Base-by-base conservation (phyloP, 2,113 vertebrate genomes). In the Tragelaphus scriptus region DNA sequence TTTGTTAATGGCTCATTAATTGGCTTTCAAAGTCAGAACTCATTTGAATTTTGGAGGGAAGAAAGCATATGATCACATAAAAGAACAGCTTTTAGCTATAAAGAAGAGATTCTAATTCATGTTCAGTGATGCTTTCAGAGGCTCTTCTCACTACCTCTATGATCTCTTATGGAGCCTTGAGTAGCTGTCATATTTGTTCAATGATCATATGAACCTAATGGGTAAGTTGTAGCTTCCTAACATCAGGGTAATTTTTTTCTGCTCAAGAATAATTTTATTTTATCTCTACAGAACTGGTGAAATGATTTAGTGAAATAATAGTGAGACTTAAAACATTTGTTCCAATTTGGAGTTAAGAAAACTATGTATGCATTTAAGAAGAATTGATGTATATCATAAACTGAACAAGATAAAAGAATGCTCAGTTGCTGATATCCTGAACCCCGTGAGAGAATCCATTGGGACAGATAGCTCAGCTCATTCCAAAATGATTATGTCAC, bases 1-100 rank as follows among this genome's bases (percentile, higher is more conserved):
- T 56, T 89, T 97, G 96, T 98, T 98, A 99, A 99, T 98, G 97
- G 98, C 95, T 98, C 98, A 98, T 99, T 98, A 98, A 98, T 98
- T 97, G 98, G 97, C 98, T 98, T 99, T 98, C 98, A 98, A 98
- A 98, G 98, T 98, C 98, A 97, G 84, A 97, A 95, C 97, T 88
- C 55, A 94, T 98, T 98, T 98, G 96, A 97, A 98, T 98, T 97
- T 96, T 97, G 90, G 95, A 96, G 91, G 97, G 58, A 97, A 96
- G 17, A 11, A 7, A 96, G 65, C 90, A 95, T 92, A 94, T 87
- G 95, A 97, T 36, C 94, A 26, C 88, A 97, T 96, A 98, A 98
- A 97, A 98, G 94, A 98, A 36, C 58, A 96, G 94, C 93, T 94
- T 98, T 98, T 97, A 97, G 96, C 96, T 97, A 95, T 97, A 98